phyloP scores from a whole-genome alignment of 2,888 invertebrate genomes.

The Eupithecia subumbrata region DNA sequence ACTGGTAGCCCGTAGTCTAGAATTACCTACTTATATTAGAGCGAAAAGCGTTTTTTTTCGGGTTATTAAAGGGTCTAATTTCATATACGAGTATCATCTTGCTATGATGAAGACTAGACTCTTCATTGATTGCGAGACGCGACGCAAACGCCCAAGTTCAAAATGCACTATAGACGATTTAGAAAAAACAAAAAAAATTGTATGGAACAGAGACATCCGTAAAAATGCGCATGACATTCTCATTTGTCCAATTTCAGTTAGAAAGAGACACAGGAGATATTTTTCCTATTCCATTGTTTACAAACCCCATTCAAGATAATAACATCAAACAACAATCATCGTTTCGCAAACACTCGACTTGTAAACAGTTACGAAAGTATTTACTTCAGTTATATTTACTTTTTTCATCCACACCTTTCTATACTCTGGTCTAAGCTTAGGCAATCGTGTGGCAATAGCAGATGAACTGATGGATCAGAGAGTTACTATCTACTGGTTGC shows the following conservation, averaged over 20 bases:
- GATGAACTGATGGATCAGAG: background rate
- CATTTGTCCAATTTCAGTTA: background rate
- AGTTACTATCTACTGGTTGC: background rate
- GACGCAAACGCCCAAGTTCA: background rate
- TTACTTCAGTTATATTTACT: slow-evolving; percentile 11
- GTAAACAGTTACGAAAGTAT: slow-evolving; percentile 5
- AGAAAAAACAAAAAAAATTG: background rate
- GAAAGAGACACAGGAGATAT: background rate
- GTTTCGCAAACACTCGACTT: slow-evolving; percentile 2
- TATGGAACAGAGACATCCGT: background rate
- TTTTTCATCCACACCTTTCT: background rate
- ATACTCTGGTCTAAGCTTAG: background rate
- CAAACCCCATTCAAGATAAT: background rate
- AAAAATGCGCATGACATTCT: background rate
- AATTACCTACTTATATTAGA: no score
- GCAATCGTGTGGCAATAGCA: slow-evolving; percentile 1
- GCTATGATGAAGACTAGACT: no score
- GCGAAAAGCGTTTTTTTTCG: no score
- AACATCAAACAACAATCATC: background rate
- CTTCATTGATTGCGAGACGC: background rate
- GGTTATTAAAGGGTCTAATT: background rate
- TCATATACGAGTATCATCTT: no score
- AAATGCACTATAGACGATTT: background rate
- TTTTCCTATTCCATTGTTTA: background rate
- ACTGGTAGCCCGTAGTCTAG: background rate